These are phyloP conservation scores for Mus caroli DNA, from an alignment of 2,797 vertebrate genomes.

Conservation along the genomic window DNA sequence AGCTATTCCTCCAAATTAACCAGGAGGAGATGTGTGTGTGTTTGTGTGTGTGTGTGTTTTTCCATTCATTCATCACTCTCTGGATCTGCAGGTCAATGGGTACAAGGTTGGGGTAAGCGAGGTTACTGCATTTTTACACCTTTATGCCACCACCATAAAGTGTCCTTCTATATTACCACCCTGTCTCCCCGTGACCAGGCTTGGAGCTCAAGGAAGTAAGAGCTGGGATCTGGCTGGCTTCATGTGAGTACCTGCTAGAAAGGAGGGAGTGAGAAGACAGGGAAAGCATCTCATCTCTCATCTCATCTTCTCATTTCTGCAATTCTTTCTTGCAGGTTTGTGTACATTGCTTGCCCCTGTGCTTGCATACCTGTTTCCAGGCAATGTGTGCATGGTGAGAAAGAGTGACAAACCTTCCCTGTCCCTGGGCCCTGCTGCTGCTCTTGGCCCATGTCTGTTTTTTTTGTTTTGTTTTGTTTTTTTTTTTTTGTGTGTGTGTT, in stretches of 20 bases:
- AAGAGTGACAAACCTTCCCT: not conserved
- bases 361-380: not conserved
- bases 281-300: not conserved
- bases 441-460: not conserved
- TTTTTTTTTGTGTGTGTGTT: not conserved
- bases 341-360: no score
- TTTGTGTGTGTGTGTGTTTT: slow-evolving; percentile 28
- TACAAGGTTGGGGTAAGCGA: slow-evolving; percentile 31
- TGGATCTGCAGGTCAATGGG: slow-evolving; percentile 58
- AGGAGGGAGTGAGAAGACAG: not conserved
- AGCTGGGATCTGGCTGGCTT: not conserved
- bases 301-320: not conserved
- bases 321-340: not conserved
- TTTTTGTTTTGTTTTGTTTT: no score
- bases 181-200: not conserved
- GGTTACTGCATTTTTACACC: not conserved
- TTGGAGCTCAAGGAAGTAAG: not conserved
- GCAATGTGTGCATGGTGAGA: not conserved
- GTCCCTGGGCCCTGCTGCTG: not conserved
- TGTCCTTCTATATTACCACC: not conserved
- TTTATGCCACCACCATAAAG: not conserved
- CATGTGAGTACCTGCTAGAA: fast-evolving
- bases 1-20: slow-evolving; percentile 41
- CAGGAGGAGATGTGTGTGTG: slow-evolving; percentile 20
- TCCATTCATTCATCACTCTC: slow-evolving; percentile 57